Base-by-base conservation (phyloP, 1,140 invertebrate species). In the Mercenaria mercenaria region DNA sequence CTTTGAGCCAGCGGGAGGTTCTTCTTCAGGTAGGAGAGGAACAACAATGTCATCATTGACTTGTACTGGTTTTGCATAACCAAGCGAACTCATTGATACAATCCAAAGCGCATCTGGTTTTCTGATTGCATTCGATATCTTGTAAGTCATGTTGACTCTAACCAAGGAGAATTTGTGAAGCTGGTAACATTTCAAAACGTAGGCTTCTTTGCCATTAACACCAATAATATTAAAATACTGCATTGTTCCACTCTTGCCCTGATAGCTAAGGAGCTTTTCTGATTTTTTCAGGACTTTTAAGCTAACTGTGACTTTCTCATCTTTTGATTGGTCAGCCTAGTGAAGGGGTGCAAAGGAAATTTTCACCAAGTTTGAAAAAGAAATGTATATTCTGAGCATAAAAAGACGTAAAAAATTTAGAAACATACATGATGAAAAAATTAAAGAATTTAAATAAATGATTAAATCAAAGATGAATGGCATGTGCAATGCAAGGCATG, bases 231-330 rank as follows among this genome's bases (percentile, higher is more conserved):
- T 77, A 77, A 77, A 77, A 29, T 8, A 29, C 6, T 26, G 1
- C 41, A 79, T 50, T 32, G 0, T 41, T 8, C 23, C 76, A 74
- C 23, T 74, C 39, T 74, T 74, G 15, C 76, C 41, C 29, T 79
- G 43, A 32, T 79, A 79, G 1, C 15, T 52, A 1, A 52, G 39
- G 1, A 79, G 43, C n/a, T 50, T 13, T 32, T 52, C 52, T 41
- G 76, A 79, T 29, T 79, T 79, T 52, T 79, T 79, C 2, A 52
- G 41, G 26, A 79, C 76, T 52, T 50, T 41, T 18, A 18, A 41
- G 39, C 1, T 26, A 10, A 52, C 41, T 26, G 76, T 79, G 23
- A 1, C 2, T 29, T 79, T 50, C 52, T 79, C 23, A 15, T 79
- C n/a, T n/a, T n/a, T n/a, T n/a, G n/a, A n/a, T n/a, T n/a, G n/a